Base-by-base conservation (phyloP, 2,888 invertebrate species). In the Aelia acuminata region DNA sequence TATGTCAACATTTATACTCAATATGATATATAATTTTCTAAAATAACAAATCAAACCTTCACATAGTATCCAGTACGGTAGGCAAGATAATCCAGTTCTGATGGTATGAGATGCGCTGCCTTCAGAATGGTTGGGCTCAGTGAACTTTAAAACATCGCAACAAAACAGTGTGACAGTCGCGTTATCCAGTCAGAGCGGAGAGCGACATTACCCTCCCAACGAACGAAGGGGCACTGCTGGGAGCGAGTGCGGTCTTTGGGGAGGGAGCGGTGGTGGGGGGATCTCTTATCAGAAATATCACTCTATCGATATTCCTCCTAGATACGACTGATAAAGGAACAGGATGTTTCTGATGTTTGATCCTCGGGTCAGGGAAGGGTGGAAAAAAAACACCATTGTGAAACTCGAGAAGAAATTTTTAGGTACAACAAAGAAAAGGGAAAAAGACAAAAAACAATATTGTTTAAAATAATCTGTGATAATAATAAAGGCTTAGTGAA, bases 21-120 rank as follows among this genome's bases (percentile, higher is more conserved):
- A 57, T 26, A 26, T 13, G 13, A 57, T 31, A 57, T 13, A 57
- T 57, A 57, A 7, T 26, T 26, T 26, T 26, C n/a, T 15, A 26
- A 57, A 15, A 26, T 15, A 75, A 75, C 22, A 75, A 39, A n/a
- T 15, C 85, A 39, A 53, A 85, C 85, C 85, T 85, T 85, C n/a
- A 85, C 85, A 85, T 85, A 26, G 39, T 80, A 80, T 80, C 80
- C 80, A 80, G 80, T n/a, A 35, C 35, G 26, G 13, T 57, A 18
- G 80, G n/a, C 3, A 47, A 47, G 80, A 35, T 22, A n/a, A 47
- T 80, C 80, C 43, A 80, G 80, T 80, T 39, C 43, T 43, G 43
- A 47, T 8, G 22, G 8, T 22, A n/a, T 4, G n/a, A 4, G 35
- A n/a, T 22, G 11, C n/a, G 11, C 43, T 39, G 43, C 13, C 43